These are phyloP conservation scores for Drosophila arizonae DNA, from an alignment of 1,140 invertebrate species.

Conservation along the genomic window DNA sequence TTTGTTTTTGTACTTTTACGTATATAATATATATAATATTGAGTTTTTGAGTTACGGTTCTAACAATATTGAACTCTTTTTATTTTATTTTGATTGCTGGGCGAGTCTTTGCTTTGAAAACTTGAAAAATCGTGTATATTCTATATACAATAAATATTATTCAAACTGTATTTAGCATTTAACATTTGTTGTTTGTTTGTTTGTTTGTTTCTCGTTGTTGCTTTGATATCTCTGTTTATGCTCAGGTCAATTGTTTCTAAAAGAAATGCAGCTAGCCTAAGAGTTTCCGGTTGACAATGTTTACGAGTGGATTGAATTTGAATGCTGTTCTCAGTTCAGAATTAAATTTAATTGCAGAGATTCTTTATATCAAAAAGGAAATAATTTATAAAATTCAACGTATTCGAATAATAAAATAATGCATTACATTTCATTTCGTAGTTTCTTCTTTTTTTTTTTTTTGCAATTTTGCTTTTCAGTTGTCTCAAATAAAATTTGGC, in stretches of 20 bases:
- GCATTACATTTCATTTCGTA: slow-evolving; percentile 22
- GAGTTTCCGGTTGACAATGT: slow-evolving; percentile 33
- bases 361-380: slow-evolving; percentile 27
- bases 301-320: slow-evolving; percentile 25
- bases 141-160: slow-evolving; percentile 3
- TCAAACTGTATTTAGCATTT: background rate
- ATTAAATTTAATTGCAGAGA: slow-evolving; percentile 29
- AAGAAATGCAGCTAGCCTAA: slow-evolving; percentile 22
- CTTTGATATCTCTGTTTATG: slow-evolving; percentile 4
- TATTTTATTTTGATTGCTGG: slow-evolving; percentile 40
- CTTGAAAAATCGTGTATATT: slow-evolving; percentile 8
- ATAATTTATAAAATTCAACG: slow-evolving; percentile 19
- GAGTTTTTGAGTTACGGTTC: slow-evolving; percentile 37
- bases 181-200: background rate
- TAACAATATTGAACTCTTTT: slow-evolving; percentile 32
- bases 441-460: background rate
- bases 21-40: slow-evolving; percentile 37
- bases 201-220: slow-evolving; percentile 10
- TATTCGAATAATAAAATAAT: slow-evolving; percentile 37
- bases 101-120: slow-evolving; percentile 29
- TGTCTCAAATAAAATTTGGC: slow-evolving; percentile 73
- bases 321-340: slow-evolving; percentile 16
- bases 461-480: slow-evolving; percentile 35
- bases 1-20: slow-evolving; percentile 49
- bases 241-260: slow-evolving; percentile 23